A percentile compares a stretch with the other conserved stretches of the same genome.
Evolutionary conservation across 1,140 invertebrate species (phyloP).

Genomic region (Aphaenogaster ashmeadi): DNA sequence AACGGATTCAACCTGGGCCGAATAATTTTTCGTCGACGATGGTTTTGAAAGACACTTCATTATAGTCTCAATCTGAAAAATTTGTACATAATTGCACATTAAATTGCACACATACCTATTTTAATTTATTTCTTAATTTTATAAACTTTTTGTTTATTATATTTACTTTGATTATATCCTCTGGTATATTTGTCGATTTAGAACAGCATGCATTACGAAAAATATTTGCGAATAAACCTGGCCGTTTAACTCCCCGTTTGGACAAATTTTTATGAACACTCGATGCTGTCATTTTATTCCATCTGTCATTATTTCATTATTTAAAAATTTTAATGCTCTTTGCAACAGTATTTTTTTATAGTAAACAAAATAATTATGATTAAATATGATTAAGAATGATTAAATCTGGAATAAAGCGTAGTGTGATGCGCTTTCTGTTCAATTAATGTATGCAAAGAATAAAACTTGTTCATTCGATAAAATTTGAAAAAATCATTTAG

Average conservation of each 20-base stretch:
- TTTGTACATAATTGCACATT: neutral
- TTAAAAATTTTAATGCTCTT: constrained; percentile 29
- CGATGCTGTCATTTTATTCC: neutral
- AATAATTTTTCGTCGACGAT: constrained; percentile 17
- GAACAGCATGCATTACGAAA: neutral
- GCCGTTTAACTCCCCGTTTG: neutral
- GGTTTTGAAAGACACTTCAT: neutral
- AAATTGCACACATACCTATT: neutral
- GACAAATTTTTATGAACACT: neutral
- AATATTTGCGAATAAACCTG: constrained; percentile 15
- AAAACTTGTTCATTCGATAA: neutral
- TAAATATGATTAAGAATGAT: neutral
- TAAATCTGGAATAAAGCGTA: neutral
- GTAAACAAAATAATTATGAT: neutral
- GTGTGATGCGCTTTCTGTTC: neutral
- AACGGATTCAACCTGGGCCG: neutral
- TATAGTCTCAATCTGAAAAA: constrained; percentile 30
- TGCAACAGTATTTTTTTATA: constrained; percentile 41
- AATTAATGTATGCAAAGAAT: neutral
- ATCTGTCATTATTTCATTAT: neutral
- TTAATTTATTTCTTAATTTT: neutral
- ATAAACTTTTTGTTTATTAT: neutral
- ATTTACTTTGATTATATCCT: constrained; percentile 26
- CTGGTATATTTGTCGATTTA: neutral
- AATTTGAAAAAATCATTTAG: neutral